These are phyloP conservation scores for Melipona quadrifasciata DNA, from an alignment of 1,140 invertebrate species.

Conservation along the genomic window DNA sequence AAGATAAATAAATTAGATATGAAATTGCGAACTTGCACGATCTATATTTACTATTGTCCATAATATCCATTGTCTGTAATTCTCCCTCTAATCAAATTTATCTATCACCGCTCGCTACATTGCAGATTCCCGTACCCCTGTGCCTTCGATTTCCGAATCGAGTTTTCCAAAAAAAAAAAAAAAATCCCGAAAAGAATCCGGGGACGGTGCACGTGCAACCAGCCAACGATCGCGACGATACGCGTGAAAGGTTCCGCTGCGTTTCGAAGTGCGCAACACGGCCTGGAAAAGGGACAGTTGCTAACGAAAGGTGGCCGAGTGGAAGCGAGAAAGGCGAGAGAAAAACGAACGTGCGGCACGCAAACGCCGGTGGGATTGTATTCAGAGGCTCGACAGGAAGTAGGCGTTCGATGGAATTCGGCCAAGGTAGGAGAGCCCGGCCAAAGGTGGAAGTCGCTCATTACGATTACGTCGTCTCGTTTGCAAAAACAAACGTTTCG, in stretches of 20 bases:
- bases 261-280: slow-evolving; percentile 27
- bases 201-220: slow-evolving; percentile 18
- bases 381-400: slow-evolving; percentile 79
- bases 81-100: neutral
- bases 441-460: slow-evolving; percentile 77
- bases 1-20: too few relatives aligned
- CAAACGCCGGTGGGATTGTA: slow-evolving; percentile 73
- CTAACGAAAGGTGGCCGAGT: slow-evolving; percentile 29
- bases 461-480: slow-evolving; percentile 74
- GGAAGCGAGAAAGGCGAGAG: slow-evolving; percentile 58
- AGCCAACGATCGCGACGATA: slow-evolving; percentile 22
- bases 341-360: slow-evolving; percentile 19
- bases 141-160: neutral
- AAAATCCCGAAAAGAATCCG: slow-evolving; percentile 6
- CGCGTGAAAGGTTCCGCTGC: slow-evolving; percentile 32
- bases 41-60: too few relatives aligned
- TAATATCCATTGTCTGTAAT: too few relatives aligned
- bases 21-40: too few relatives aligned
- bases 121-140: neutral
- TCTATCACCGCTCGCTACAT: neutral
- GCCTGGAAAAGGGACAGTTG: slow-evolving; percentile 46
- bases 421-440: slow-evolving; percentile 78
- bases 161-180: neutral
- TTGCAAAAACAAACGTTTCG: slow-evolving; percentile 73
- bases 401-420: slow-evolving; percentile 80